Percentiles rank a stretch among this genome's conserved stretches.
Evolutionary conservation across 2,888 invertebrate species (phyloP).

Genomic region (Drosophila anomelani): DNA sequence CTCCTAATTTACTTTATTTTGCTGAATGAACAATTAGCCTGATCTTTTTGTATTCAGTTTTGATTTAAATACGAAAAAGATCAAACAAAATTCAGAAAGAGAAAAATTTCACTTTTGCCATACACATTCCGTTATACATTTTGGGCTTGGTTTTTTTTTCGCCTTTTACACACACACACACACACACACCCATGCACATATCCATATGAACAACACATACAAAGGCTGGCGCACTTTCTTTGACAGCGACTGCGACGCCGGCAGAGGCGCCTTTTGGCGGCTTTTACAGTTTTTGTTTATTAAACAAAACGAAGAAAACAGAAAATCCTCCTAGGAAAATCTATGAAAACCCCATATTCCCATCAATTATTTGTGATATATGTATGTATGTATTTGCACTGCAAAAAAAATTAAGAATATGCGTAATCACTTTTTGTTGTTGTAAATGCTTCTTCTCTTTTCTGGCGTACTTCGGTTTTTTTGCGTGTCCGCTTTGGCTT

Average conservation of each 20-base stretch:
- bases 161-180: constrained; percentile 49
- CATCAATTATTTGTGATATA: constrained; percentile 45
- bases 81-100: constrained; percentile 17
- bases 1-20: constrained; percentile 19
- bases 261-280: constrained; percentile 64
- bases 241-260: constrained; percentile 37
- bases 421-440: constrained; percentile 64
- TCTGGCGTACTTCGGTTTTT: constrained; percentile 32
- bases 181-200: constrained; percentile 14
- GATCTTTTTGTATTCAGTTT: constrained; percentile 11
- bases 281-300: constrained; percentile 59
- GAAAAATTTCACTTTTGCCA: constrained; percentile 72
- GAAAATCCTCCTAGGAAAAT: constrained; percentile 1
- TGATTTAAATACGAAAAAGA: constrained; percentile 62
- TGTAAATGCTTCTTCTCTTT: constrained; percentile 31
- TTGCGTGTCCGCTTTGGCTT: constrained; percentile 35
- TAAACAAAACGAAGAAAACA: constrained; percentile 22
- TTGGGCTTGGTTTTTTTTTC: constrained; percentile 50
- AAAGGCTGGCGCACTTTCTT: constrained; percentile 66
- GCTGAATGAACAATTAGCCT: constrained; percentile 47
- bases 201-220: constrained; percentile 4
- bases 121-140: constrained; percentile 58
- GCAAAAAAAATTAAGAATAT: constrained; percentile 39
- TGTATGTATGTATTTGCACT: constrained; percentile 23
- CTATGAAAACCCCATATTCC: constrained; percentile 16